Conservation (phyloP, 2,888 invertebrate genomes). For the Venustoraphidia nigricollis region DNA sequence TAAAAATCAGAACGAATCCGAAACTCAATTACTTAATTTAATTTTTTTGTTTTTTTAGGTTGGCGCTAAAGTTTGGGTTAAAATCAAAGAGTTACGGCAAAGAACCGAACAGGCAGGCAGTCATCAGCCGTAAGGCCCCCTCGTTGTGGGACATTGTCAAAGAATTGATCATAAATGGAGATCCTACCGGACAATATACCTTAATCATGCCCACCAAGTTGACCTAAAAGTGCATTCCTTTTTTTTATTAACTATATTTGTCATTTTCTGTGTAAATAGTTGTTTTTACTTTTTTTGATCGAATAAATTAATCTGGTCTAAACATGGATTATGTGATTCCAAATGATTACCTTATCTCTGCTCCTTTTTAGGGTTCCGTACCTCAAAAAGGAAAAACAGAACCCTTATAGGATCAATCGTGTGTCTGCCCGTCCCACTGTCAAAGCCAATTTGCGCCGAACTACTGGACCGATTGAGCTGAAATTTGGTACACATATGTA, state of each 20-base stretch:
- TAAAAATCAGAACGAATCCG: too few species aligned
- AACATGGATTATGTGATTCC: too few species aligned
- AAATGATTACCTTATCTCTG: too few species aligned
- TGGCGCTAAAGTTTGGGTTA: slow-evolving; percentile 28
- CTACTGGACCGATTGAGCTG: too few species aligned
- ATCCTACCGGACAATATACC: slow-evolving; percentile 33
- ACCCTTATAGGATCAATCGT: too few species aligned
- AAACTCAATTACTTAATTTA: too few species aligned
- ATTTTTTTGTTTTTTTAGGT: slow-evolving; percentile 18
- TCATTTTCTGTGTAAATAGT: not conserved
- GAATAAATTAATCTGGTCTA: too few species aligned
- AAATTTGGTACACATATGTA: too few species aligned
- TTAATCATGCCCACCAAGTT: slow-evolving; percentile 21
- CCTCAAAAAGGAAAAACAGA: too few species aligned
- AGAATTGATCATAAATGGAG: slow-evolving; percentile 29
- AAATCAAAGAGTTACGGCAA: slow-evolving; percentile 35
- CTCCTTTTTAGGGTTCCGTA: too few species aligned
- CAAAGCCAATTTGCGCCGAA: too few species aligned
- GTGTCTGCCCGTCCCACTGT: too few species aligned
- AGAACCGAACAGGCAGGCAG: slow-evolving; percentile 28
- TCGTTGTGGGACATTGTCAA: slow-evolving; percentile 26
- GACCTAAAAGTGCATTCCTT: not conserved
- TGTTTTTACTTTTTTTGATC: not conserved
- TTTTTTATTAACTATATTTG: not conserved
- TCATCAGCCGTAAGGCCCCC: slow-evolving; percentile 30